Evolutionary conservation across 2,888 invertebrate species (phyloP).

Genomic region (Drosophila parthenogenetica): DNA sequence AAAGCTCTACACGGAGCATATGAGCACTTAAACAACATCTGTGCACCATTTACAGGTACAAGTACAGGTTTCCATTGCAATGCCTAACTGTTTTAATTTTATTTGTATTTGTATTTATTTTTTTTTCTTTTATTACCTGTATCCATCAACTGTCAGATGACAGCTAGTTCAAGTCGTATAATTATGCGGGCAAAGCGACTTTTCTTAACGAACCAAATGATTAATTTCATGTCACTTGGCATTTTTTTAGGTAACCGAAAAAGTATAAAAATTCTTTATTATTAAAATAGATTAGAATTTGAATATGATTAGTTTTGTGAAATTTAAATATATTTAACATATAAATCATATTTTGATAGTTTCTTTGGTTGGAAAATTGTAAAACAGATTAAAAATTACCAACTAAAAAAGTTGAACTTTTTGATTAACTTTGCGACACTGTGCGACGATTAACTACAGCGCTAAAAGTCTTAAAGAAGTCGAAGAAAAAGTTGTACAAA

Average conservation of each 20-base stretch:
- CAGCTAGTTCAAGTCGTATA: conserved; percentile 25
- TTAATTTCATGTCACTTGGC: conserved; percentile 58
- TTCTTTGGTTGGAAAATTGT: too few species aligned
- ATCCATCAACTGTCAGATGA: conserved; percentile 16
- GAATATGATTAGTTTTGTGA: background rate
- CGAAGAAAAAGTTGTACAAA: too few species aligned
- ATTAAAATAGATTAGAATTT: conserved; percentile 5
- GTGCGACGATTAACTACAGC: too few species aligned
- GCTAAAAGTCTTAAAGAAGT: too few species aligned
- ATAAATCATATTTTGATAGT: too few species aligned
- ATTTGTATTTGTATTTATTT: too few species aligned
- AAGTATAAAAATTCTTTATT: conserved; percentile 45
- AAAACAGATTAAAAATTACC: too few species aligned
- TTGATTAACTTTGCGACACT: too few species aligned
- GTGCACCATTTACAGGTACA: background rate
- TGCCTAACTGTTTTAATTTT: conserved; percentile 5
- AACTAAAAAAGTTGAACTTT: too few species aligned
- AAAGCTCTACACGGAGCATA: background rate
- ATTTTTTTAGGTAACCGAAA: conserved; percentile 40
- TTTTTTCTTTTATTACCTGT: conserved; percentile 13
- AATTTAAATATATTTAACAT: background rate
- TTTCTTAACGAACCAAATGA: conserved; percentile 65
- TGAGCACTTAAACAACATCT: background rate
- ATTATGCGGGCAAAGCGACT: conserved; percentile 48
- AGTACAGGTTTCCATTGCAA: conserved; percentile 17